Conservation (phyloP, 2,888 invertebrate genomes). For the Lasioglossum calceatum region DNA sequence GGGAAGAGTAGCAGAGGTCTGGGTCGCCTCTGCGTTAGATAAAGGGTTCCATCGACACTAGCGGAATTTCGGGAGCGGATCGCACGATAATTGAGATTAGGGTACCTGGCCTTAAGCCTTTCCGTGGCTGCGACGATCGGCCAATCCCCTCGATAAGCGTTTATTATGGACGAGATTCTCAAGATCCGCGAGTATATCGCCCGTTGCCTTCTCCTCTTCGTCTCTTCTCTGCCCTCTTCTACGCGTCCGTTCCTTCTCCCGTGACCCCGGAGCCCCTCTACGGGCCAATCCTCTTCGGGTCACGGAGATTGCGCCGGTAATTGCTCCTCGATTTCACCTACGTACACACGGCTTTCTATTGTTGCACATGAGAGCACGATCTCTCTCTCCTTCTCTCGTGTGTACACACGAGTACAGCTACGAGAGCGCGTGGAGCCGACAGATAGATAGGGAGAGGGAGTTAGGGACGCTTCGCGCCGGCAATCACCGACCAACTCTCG, state of each 20-base stretch:
- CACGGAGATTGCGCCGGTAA: conserved; percentile 73
- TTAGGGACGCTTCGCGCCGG: background rate
- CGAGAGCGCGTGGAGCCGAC: background rate
- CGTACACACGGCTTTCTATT: conserved; percentile 55
- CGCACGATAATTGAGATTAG: conserved; percentile 75
- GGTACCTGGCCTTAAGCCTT: conserved; percentile 64
- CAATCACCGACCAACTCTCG: conserved; percentile 73
- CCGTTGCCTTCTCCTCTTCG: conserved; percentile 45
- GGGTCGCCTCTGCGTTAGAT: conserved; percentile 56
- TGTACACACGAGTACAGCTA: conserved; percentile 23
- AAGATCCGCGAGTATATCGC: conserved; percentile 52
- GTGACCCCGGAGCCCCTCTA: background rate
- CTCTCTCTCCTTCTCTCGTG: background rate
- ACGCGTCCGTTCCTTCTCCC: background rate
- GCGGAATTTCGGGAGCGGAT: conserved; percentile 37
- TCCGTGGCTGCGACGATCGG: conserved; percentile 68
- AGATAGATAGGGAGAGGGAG: background rate
- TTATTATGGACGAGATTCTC: conserved; percentile 69
- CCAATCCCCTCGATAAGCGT: conserved; percentile 68
- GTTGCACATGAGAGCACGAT: conserved; percentile 30
- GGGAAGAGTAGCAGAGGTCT: conserved; percentile 10
- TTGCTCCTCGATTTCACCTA: conserved; percentile 72
- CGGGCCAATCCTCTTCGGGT: conserved; percentile 56
- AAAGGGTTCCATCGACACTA: conserved; percentile 61
- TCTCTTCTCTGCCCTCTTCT: background rate